phyloP scores from a whole-genome alignment of 2,888 invertebrate species.

The Kryphioiulus occultus region DNA sequence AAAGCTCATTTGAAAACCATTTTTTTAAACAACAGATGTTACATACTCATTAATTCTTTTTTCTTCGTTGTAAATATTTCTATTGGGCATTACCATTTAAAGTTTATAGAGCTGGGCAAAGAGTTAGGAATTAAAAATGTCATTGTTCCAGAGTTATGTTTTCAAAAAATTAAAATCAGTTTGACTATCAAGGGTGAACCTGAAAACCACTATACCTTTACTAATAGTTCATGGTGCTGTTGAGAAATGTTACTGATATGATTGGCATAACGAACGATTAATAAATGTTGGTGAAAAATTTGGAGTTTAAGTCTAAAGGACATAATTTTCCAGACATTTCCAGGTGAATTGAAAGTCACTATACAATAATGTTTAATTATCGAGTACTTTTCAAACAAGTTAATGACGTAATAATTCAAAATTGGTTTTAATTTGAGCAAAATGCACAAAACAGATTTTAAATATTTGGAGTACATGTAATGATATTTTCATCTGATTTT shows the following conservation, averaged over 20 bases:
- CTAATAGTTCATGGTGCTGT: not conserved
- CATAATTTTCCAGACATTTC: no score
- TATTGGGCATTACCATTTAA: not conserved
- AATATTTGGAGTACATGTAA: no score
- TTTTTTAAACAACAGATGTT: not conserved
- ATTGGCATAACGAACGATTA: no score
- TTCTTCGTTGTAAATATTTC: conserved; percentile 8
- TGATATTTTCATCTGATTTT: no score
- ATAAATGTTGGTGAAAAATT: no score
- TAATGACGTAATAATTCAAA: not conserved
- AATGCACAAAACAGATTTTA: not conserved
- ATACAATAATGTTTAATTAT: no score
- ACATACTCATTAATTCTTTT: not conserved
- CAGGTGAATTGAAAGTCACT: no score
- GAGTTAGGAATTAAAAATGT: not conserved
- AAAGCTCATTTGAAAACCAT: not conserved
- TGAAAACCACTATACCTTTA: not conserved
- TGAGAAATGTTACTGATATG: not conserved
- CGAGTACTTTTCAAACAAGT: no score
- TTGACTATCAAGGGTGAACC: not conserved
- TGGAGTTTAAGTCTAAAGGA: no score
- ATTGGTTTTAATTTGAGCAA: not conserved
- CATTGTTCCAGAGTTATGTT: not conserved
- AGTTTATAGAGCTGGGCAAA: not conserved
- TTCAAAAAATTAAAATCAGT: not conserved